phyloP scores from a whole-genome alignment of 2,113 vertebrate genomes.

The Burhinus oedicnemus region DNA sequence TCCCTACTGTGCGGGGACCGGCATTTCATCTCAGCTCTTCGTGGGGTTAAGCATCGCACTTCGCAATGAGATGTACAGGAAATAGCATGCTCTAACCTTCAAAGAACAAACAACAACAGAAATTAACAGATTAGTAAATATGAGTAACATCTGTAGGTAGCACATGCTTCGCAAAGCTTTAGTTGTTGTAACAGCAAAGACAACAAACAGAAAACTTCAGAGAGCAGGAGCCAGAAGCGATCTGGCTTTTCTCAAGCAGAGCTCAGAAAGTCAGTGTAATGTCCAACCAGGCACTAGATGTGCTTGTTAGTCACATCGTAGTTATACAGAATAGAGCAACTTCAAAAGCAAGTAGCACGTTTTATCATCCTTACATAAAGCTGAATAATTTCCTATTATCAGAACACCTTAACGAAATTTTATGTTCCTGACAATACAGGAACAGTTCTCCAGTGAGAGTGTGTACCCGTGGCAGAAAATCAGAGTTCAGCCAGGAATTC shows the following conservation, averaged over 20 bases:
- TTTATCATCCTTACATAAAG: not conserved
- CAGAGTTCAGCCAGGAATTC: not conserved
- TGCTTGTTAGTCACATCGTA: not conserved
- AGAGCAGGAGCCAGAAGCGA: not conserved
- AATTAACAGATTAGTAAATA: not conserved
- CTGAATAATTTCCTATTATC: not conserved
- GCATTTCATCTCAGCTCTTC: not conserved
- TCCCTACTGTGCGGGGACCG: rapidly evolving
- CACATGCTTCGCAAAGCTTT: not conserved
- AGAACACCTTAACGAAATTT: not conserved
- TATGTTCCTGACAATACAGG: not conserved
- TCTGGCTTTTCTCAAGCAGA: not conserved
- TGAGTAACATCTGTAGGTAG: not conserved
- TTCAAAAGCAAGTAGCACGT: rapidly evolving
- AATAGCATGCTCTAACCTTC: not conserved
- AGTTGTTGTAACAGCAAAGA: not conserved
- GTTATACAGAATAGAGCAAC: not conserved
- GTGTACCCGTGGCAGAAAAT: not conserved
- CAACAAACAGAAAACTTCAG: not conserved
- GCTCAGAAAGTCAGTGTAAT: not conserved
- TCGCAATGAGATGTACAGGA: not conserved
- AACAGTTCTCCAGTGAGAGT: not conserved
- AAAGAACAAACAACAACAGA: not conserved
- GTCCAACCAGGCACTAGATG: not conserved
- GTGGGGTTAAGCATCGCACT: not conserved